Base-by-base conservation (phyloP, 2,888 invertebrate genomes). In the Gandaritis pyraliata region DNA sequence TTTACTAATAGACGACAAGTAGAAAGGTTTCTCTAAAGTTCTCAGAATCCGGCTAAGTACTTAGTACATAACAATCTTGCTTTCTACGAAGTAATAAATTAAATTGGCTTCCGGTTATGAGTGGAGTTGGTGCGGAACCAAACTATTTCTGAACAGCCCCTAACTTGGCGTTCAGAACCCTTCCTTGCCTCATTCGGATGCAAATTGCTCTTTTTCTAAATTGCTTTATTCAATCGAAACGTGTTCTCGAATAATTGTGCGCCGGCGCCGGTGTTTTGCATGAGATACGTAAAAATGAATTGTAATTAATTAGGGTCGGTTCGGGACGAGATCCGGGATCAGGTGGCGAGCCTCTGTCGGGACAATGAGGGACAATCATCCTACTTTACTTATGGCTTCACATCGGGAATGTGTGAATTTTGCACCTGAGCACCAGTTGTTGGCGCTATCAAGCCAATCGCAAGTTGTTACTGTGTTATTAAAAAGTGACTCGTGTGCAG, bases 161-260 rank as follows among this genome's bases (percentile, higher is more conserved):
- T 6, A 30, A 12, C 8, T 46, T 23, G 46, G 43, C 16, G 13
- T 38, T n/a, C 15, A 29, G 60, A 85, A 86, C 87, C 86, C 85
- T 85, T 84, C 86, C 85, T 85, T 84, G 75, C 76, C 84, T 85
- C 82, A 81, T 86, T 88, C 78, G 71, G 72, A 87, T 86, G 86
- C 84, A 86, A 90, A 89, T 88, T 81, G 84, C 69, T 78, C 77
- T 87, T 88, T 88, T 88, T 85, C 85, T 85, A 88, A 89, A 89
- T 89, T 87, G 84, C 88, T 89, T 88, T 87, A 89, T 88, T 88
- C 88, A 88, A 89, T 84, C 80, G 84, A 83, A 87, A 86, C 88
- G 87, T 88, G 88, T 86, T 83, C 82, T 75, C 82, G 86, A 86
- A 88, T 89, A 87, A 85, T 83, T 81, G 83, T 72, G 72, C 70